Percentiles rank a stretch among this genome's conserved stretches.
Conservation (phyloP, 1,140 invertebrate genomes). For the Brachionus rotundiformis region DNA sequence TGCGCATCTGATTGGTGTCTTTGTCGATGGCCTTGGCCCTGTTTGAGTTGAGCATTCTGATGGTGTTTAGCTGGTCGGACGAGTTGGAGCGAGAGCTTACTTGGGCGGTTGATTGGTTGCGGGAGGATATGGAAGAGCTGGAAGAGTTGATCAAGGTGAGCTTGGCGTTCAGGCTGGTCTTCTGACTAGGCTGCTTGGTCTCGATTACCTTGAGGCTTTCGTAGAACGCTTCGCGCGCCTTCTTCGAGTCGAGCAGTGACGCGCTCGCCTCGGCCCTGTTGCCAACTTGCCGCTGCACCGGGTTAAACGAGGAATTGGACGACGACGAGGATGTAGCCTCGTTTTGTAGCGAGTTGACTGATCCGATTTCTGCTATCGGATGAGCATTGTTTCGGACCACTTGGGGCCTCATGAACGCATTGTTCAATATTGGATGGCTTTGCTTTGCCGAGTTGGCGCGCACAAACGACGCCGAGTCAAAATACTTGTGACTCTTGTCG, state of each 20-base stretch:
- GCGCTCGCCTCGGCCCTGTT: background rate
- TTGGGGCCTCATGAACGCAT: conserved; percentile 47
- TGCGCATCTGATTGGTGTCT: background rate
- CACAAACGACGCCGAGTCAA: background rate
- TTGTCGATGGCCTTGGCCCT: background rate
- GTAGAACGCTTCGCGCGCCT: conserved; percentile 28
- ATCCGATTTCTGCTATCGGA: background rate
- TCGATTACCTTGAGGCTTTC: conserved; percentile 25
- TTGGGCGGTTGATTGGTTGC: background rate
- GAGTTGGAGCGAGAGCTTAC: background rate
- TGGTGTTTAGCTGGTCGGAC: background rate
- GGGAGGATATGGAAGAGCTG: background rate
- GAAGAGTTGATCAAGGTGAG: background rate
- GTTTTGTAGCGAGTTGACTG: background rate
- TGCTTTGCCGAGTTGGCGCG: background rate
- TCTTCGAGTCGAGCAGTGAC: conserved; percentile 15
- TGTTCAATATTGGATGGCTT: conserved; percentile 36
- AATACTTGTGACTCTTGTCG: conserved; percentile 26
- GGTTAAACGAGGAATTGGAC: no score
- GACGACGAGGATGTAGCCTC: background rate
- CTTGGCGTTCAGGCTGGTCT: background rate
- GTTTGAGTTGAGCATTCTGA: background rate
- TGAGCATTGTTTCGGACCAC: background rate
- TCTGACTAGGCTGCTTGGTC: background rate
- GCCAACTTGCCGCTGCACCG: background rate